A percentile compares a stretch with the other conserved stretches of the same genome.
Evolutionary conservation across 2,797 vertebrate genomes (phyloP).

Genomic region (Coregonus suidteri): DNA sequence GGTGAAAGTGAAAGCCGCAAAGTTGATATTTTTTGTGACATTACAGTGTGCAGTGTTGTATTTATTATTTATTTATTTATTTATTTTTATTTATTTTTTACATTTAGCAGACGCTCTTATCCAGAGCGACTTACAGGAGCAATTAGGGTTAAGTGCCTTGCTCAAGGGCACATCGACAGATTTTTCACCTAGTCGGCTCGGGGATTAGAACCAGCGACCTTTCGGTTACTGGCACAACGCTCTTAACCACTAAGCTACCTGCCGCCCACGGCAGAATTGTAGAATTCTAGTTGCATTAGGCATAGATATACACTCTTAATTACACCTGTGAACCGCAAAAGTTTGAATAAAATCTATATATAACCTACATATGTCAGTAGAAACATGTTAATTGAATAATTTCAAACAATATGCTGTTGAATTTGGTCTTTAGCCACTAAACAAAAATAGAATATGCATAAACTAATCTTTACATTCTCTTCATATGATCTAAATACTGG

Average conservation of each 20-base stretch:
- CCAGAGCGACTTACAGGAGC: no score
- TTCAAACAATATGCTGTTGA: slow-evolving; percentile 18
- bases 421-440: slow-evolving; percentile 23
- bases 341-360: slow-evolving; percentile 11
- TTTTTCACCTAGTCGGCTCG: no score
- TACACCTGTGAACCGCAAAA: slow-evolving; percentile 6
- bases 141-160: no score
- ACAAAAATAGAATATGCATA: slow-evolving; percentile 27
- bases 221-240: no score
- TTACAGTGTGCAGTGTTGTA: background rate
- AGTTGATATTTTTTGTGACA: slow-evolving; percentile 10
- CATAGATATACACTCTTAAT: slow-evolving; percentile 15
- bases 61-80: no score
- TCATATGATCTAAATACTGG: slow-evolving; percentile 1
- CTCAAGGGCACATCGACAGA: no score
- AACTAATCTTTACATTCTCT: background rate
- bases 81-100: no score
- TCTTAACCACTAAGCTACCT: no score
- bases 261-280: no score
- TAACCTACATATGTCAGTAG: background rate
- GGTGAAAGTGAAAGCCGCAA: slow-evolving; percentile 8
- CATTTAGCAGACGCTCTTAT: no score
- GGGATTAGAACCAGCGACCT: no score
- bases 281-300: background rate
- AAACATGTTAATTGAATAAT: background rate